Evolutionary conservation across 2,888 invertebrate genomes (phyloP).

Genomic region (Cancer borealis): DNA sequence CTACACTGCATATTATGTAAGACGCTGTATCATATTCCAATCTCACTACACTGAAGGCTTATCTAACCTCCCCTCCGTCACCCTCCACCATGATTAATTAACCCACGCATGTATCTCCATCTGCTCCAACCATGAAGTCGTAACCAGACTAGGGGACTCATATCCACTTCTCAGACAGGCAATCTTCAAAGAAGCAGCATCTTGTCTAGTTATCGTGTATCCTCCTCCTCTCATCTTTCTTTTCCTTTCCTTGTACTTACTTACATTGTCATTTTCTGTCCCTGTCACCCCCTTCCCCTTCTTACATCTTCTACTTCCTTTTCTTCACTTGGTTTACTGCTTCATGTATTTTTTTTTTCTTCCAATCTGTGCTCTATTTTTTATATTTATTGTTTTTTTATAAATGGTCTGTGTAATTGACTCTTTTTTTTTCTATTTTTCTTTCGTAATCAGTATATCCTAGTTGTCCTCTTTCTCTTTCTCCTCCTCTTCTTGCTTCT

Average conservation of each 20-base stretch:
- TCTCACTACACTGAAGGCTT: too few relatives aligned
- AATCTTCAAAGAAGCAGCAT: too few relatives aligned
- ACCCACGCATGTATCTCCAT: too few relatives aligned
- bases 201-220: background rate
- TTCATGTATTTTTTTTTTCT: background rate
- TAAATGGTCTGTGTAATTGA: background rate
- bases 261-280: background rate
- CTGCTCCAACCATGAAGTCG: too few relatives aligned
- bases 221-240: background rate
- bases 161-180: too few relatives aligned
- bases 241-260: too few relatives aligned
- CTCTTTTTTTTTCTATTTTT: background rate
- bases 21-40: too few relatives aligned
- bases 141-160: too few relatives aligned
- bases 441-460: background rate
- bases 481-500: background rate
- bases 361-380: background rate
- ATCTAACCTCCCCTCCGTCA: too few relatives aligned
- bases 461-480: background rate
- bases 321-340: background rate
- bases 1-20: too few relatives aligned
- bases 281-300: background rate
- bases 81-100: too few relatives aligned
- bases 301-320: background rate
- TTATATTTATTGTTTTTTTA: background rate